Evolutionary conservation across 2,888 invertebrate species (phyloP).

Genomic region (Cephus nigrinus): DNA sequence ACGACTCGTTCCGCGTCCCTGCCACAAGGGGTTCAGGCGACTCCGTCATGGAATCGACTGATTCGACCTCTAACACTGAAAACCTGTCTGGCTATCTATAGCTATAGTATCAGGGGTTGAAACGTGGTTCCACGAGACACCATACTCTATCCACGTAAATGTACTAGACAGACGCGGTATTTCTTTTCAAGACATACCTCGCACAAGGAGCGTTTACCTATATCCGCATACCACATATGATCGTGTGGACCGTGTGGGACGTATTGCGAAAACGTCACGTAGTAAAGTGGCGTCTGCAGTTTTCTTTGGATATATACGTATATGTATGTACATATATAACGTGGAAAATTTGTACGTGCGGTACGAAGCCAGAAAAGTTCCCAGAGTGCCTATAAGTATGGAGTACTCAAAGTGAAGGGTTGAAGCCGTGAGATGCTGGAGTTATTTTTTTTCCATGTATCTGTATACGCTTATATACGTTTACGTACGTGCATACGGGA

Average conservation of each 20-base stretch:
- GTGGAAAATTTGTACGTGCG: background rate
- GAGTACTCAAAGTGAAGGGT: background rate
- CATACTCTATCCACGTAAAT: constrained; percentile 47
- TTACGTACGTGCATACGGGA: constrained; percentile 8
- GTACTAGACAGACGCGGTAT: constrained; percentile 32
- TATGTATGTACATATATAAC: background rate
- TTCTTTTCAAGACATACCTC: constrained; percentile 8
- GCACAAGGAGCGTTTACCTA: constrained; percentile 1
- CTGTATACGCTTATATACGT: constrained; percentile 4
- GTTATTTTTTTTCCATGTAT: background rate
- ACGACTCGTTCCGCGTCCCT: background rate
- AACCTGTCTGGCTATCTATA: constrained; percentile 31
- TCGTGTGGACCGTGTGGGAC: background rate
- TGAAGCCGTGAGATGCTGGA: background rate
- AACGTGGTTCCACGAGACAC: constrained; percentile 33
- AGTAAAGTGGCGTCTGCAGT: background rate
- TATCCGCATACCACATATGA: background rate
- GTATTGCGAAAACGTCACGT: background rate
- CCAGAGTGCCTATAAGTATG: background rate
- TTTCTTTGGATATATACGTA: background rate
- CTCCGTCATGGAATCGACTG: constrained; percentile 24
- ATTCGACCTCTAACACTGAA: constrained; percentile 50
- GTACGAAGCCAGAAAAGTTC: background rate
- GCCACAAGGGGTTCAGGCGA: background rate
- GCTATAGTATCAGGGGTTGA: background rate